phyloP scores from a whole-genome alignment of 1,140 invertebrate genomes.

The Cephus cinctus region DNA sequence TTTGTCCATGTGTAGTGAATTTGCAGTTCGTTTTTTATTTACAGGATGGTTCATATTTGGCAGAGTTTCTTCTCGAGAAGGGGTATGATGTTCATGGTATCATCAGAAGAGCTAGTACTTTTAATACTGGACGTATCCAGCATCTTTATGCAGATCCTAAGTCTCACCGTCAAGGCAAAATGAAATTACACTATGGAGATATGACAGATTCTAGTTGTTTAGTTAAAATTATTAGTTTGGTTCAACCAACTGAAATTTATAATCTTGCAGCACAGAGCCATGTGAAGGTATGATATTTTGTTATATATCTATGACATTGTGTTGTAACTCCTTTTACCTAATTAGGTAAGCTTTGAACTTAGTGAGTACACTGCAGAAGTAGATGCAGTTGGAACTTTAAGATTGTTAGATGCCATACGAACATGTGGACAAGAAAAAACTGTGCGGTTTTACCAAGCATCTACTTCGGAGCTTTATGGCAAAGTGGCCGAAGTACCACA shows the following conservation, averaged over 20 bases:
- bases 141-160: constrained; percentile 92
- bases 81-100: constrained; percentile 97
- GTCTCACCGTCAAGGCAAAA: constrained; percentile 78
- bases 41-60: constrained; percentile 99
- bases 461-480: constrained; percentile 98
- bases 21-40: constrained; percentile 14
- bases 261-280: constrained; percentile 99
- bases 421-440: constrained; percentile 84
- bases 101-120: constrained; percentile 90
- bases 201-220: constrained; percentile 98
- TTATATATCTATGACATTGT: constrained; percentile 12
- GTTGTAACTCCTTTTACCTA: constrained; percentile 13
- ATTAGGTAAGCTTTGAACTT: constrained; percentile 89
- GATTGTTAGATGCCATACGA: constrained; percentile 93
- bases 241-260: constrained; percentile 93
- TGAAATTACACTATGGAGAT: constrained; percentile 98
- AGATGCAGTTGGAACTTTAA: constrained; percentile 94
- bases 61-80: constrained; percentile 92
- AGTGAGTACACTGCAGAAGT: constrained; percentile 99
- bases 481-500: constrained; percentile 96
- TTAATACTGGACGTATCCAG: constrained; percentile 94
- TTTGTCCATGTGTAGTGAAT: constrained; percentile 3
- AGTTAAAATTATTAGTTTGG: constrained; percentile 88
- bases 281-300: constrained; percentile 83
- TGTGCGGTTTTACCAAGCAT: constrained; percentile 96